These are phyloP conservation scores for Cheilosia scutellata DNA, from an alignment of 2,888 invertebrate species.

Conservation along the genomic window DNA sequence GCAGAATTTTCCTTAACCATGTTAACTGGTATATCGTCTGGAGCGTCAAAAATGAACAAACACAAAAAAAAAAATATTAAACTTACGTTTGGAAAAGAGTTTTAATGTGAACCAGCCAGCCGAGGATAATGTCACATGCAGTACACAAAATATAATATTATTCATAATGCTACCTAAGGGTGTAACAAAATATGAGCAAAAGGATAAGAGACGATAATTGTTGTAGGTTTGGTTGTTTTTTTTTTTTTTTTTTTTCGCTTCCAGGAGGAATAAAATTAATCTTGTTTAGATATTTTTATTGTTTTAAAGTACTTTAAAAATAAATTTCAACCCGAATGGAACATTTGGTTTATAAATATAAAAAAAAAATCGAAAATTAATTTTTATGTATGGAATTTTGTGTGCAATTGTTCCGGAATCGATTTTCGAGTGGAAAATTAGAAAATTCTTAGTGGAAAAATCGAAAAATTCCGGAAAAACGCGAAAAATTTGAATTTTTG, in stretches of 20 bases:
- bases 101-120: constrained; percentile 52
- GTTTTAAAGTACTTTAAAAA: constrained; percentile 4
- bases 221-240: constrained; percentile 34
- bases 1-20: constrained; percentile 67
- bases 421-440: no score
- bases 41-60: constrained; percentile 61
- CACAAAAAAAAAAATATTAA: constrained; percentile 49
- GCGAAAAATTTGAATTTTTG: no score
- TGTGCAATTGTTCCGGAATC: no score
- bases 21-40: constrained; percentile 71
- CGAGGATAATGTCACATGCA: constrained; percentile 58
- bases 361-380: no score
- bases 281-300: constrained; percentile 40
- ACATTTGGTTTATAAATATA: no score
- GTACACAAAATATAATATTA: constrained; percentile 37
- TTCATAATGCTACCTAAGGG: constrained; percentile 37
- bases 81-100: constrained; percentile 57
- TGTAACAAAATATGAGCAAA: constrained; percentile 62
- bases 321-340: background rate
- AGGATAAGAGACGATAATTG: constrained; percentile 72
- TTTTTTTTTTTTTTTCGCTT: constrained; percentile 27
- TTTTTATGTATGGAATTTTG: no score
- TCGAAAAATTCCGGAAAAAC: no score
- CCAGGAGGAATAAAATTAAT: constrained; percentile 46
- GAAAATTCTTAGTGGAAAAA: no score